Evolutionary conservation across 2,888 invertebrate species (phyloP), one percentile per base, ranked within the genome.

Genomic region (Ochropleura leucogaster): DNA sequence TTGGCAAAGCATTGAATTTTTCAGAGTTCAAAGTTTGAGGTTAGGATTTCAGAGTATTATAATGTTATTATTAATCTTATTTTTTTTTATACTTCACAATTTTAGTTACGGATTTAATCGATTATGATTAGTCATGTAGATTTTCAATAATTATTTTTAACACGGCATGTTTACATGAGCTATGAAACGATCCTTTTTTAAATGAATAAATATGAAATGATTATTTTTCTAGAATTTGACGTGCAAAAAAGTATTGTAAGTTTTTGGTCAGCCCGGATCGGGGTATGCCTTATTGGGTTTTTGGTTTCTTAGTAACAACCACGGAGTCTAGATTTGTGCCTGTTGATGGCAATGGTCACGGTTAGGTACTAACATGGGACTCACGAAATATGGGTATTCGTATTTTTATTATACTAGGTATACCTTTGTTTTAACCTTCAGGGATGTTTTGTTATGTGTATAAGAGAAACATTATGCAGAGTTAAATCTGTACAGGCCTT

Each of bases 1-100:
- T 83, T 84, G 78, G 72, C 51, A 79, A 83, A 71, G 83, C 86
- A 82, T 84, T 82, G 79, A 75, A 75, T 79, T 82, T 87, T 85
- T 74, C 20, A 64, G 64, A 72, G 71, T 73, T 75, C 64, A 66
- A 72, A 79, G 64, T 70, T 74, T 68, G 63, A 71, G 72, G 69
- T 75, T 76, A 73, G 71, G 51, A 65, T 83, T 77, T 59, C 5
- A 42, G 59, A 63, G 30, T 59, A 57, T 60, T 64, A 68, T 30
- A 44, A 51, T 30, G 30, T 30, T 30, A 30, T 72, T 74, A 53
- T 55, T 62, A 42, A 59, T 55, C 16, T 47, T 9, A 53, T 70
- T 68, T 67, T 16, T 81, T 55, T 62, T 47, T 66, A 30, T 57
- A 40, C n/a, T 7, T 53, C n/a, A 6, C 14, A 5, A 53, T 63